Conservation (phyloP, 2,797 vertebrate species). For the Paratrypauchen microcephalus region DNA sequence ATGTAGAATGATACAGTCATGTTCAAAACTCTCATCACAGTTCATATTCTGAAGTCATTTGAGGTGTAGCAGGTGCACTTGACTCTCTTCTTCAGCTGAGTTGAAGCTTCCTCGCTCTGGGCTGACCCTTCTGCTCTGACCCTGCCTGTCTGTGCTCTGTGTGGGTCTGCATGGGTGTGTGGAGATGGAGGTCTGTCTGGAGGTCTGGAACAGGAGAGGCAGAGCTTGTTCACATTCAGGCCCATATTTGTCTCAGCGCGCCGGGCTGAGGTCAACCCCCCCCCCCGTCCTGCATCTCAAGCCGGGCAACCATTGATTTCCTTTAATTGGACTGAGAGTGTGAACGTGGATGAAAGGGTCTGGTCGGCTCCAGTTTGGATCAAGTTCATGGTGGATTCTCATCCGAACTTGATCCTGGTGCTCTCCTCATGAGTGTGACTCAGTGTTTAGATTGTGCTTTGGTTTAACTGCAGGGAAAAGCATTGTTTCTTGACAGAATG, state of each 20-base stretch:
- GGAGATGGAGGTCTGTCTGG: conserved; percentile 4
- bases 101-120: no score
- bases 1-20: no score
- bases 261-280: conserved; percentile 55
- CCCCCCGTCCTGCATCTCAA: conserved; percentile 62
- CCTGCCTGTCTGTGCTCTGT: conserved; percentile 2
- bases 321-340: conserved; percentile 71
- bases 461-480: background rate
- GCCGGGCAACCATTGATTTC: conserved; percentile 64
- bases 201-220: background rate
- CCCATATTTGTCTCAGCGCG: conserved; percentile 23
- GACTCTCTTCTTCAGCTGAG: background rate
- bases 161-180: background rate
- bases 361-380: conserved; percentile 16
- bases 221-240: conserved; percentile 60
- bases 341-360: conserved; percentile 39
- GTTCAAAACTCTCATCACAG: no score
- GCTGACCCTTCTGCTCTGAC: conserved; percentile 23
- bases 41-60: no score
- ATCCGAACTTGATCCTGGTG: background rate
- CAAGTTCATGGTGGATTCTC: conserved; percentile 27
- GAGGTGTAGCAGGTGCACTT: no score
- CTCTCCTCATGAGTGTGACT: background rate
- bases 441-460: background rate
- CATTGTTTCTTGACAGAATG: background rate